phyloP scores from a whole-genome alignment of 30 jellyfish, hydroid and myxozoan genomes.

The Cassiopea andromeda region DNA sequence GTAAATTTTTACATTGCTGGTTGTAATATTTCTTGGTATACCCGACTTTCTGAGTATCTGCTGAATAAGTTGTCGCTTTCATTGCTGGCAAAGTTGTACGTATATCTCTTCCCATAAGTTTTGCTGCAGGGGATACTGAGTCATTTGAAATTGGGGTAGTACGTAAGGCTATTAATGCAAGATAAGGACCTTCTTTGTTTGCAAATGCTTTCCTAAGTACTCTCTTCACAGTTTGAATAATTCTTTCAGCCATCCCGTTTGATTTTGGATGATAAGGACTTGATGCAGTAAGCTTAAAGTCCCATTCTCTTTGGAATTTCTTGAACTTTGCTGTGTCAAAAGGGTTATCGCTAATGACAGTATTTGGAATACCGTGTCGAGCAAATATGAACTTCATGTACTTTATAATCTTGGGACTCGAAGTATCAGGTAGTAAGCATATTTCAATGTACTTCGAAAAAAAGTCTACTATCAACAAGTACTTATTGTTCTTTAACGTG shows the following conservation, averaged over 20 bases:
- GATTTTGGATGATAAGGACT: slow-evolving; percentile 47
- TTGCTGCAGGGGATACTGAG: slow-evolving; percentile 32
- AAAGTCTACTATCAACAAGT: slow-evolving; percentile 33
- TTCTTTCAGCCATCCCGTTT: slow-evolving; percentile 40
- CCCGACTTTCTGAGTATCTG: slow-evolving; percentile 28
- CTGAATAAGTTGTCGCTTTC: slow-evolving; percentile 12
- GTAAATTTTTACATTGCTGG: slow-evolving; percentile 22
- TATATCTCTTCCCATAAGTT: not conserved
- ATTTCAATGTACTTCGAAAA: too few relatives aligned
- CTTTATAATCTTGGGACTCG: too few relatives aligned
- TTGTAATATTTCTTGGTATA: slow-evolving; percentile 7
- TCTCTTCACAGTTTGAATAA: slow-evolving; percentile 15
- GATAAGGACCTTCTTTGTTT: slow-evolving; percentile 37
- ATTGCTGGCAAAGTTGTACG: slow-evolving; percentile 6
- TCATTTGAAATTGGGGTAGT: slow-evolving; percentile 23
- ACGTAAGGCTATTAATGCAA: slow-evolving; percentile 44
- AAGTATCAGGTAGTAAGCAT: too few relatives aligned
- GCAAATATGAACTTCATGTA: slow-evolving; percentile 15
- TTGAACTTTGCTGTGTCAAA: slow-evolving; percentile 20
- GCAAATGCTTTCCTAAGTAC: not conserved
- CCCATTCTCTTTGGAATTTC: not conserved
- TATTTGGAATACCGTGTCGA: slow-evolving; percentile 12
- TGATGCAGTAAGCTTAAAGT: not conserved
- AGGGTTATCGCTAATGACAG: slow-evolving; percentile 15
- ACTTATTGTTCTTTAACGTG: slow-evolving; percentile 12